Conservation (phyloP, 2,113 vertebrate species). For the Bettongia penicillata region DNA sequence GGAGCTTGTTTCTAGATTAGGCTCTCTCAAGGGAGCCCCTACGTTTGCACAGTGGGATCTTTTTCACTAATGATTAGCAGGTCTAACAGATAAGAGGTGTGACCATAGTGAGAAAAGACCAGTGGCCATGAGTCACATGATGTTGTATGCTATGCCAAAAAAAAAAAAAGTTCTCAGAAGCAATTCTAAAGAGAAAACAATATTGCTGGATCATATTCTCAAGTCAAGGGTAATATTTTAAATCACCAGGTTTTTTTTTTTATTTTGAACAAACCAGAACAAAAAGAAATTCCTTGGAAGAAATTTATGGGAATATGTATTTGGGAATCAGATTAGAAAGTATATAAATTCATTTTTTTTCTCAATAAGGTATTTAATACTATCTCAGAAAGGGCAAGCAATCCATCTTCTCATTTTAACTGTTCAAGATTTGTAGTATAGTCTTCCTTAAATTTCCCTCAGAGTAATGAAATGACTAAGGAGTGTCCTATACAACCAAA, state of each 20-base stretch:
- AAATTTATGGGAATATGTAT: background rate
- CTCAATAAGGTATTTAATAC: background rate
- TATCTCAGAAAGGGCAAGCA: conserved; percentile 18
- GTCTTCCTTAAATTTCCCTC: conserved; percentile 48
- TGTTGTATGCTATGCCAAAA: background rate
- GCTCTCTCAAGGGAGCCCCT: background rate
- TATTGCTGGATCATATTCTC: conserved; percentile 7
- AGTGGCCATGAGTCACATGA: conserved; percentile 3
- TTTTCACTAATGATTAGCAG: background rate
- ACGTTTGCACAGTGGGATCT: conserved; percentile 31
- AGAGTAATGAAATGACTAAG: conserved; percentile 21
- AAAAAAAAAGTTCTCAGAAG: conserved; percentile 8
- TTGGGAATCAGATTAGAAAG: conserved; percentile 21
- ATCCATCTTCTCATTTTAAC: conserved; percentile 16
- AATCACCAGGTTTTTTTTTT: conserved; percentile 52
- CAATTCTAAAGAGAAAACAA: conserved; percentile 38
- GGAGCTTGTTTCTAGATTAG: conserved; percentile 3
- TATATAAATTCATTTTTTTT: conserved; percentile 12
- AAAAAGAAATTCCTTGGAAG: conserved; percentile 30
- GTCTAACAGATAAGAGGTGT: background rate
- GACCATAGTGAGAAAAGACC: background rate
- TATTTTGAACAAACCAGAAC: conserved; percentile 43
- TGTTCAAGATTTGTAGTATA: conserved; percentile 5
- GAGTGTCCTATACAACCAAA: background rate
- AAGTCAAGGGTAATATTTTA: conserved; percentile 16